Percentiles rank a stretch among this genome's conserved stretches.
Evolutionary conservation across 2,797 vertebrate species (phyloP).

Genomic region (Delichon dasypus): DNA sequence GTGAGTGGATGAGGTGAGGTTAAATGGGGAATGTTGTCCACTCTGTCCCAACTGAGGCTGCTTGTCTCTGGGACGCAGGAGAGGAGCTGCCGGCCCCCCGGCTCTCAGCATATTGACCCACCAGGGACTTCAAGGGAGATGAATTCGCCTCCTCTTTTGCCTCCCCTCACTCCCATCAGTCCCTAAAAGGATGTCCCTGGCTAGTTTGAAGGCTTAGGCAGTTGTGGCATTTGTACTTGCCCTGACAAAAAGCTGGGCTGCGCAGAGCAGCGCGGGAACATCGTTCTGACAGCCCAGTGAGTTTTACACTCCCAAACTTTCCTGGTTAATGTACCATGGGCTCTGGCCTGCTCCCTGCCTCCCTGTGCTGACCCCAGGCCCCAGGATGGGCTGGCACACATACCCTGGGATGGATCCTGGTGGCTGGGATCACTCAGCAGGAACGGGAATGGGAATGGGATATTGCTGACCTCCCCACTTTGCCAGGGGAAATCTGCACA

Average conservation of each 20-base stretch:
- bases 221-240: conserved; percentile 27
- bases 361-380: neutral
- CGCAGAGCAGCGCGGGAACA: neutral
- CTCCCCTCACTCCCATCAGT: neutral
- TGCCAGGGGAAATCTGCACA: fast-evolving
- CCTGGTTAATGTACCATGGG: conserved; percentile 9
- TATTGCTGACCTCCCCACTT: fast-evolving
- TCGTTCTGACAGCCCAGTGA: conserved; percentile 59
- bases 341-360: neutral
- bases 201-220: conserved; percentile 16
- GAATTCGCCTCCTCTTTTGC: neutral
- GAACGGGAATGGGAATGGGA: fast-evolving
- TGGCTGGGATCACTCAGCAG: neutral
- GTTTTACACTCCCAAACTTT: neutral
- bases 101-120: neutral
- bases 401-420: neutral
- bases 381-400: neutral
- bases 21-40: fast-evolving
- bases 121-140: neutral
- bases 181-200: neutral
- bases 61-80: neutral
- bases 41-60: neutral
- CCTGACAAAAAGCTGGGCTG: conserved; percentile 28
- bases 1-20: fast-evolving
- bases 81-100: neutral